These are phyloP conservation scores for Platyscapa corneri DNA, from an alignment of 1,140 invertebrate species.

Conservation along the genomic window DNA sequence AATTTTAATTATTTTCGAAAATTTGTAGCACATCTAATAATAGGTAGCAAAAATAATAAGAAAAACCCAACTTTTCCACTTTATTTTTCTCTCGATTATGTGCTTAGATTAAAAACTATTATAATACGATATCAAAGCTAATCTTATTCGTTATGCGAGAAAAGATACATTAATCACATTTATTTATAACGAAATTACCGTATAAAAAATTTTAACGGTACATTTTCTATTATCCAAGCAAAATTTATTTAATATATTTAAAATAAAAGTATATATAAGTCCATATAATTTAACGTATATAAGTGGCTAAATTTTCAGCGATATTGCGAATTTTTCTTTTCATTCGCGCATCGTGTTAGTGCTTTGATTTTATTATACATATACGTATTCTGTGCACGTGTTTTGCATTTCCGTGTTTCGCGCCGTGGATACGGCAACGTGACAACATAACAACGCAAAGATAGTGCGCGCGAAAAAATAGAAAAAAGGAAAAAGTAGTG, in stretches of 20 bases:
- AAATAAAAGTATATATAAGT: too few relatives aligned
- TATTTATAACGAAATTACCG: too few relatives aligned
- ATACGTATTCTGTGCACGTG: neutral
- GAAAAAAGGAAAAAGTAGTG: conserved; percentile 6
- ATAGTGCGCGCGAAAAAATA: too few relatives aligned
- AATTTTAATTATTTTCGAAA: neutral
- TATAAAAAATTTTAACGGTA: too few relatives aligned
- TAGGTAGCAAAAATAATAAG: neutral
- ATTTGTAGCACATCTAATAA: neutral
- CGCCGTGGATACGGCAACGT: neutral
- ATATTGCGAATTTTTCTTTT: neutral
- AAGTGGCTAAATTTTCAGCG: too few relatives aligned
- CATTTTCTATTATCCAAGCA: too few relatives aligned
- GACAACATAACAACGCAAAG: neutral
- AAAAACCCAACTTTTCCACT: neutral
- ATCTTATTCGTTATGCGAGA: neutral
- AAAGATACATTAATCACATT: too few relatives aligned
- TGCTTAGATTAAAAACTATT: neutral
- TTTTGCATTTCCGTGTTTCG: conserved; percentile 31
- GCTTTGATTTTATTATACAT: conserved; percentile 18
- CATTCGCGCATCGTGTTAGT: neutral
- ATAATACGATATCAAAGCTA: neutral
- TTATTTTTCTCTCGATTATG: neutral
- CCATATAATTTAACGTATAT: too few relatives aligned
- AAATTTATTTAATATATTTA: too few relatives aligned